Base-by-base conservation (phyloP, 2,888 invertebrate genomes). In the Chrysolina haemoptera region DNA sequence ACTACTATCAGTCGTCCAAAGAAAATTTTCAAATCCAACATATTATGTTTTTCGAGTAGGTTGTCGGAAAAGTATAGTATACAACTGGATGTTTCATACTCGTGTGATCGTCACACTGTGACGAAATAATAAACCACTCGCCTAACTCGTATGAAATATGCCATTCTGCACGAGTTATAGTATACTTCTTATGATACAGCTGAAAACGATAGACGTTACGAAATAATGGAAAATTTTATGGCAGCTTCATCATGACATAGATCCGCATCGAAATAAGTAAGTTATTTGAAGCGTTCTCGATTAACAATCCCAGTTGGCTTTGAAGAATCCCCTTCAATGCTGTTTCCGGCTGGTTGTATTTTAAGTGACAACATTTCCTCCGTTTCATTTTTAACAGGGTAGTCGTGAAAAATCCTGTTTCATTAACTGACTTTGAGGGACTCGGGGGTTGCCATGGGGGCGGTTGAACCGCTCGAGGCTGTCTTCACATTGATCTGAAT, bases 351-450 rank as follows among this genome's bases (percentile, higher is more conserved):
- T 68, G 74, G 78, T 77, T 78, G 76, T 80, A 78, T 79, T 76
- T 83, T 78, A 83, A 84, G 84, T 86, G 85, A 85, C 86, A 83
- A 83, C 84, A 84, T 85, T 83, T 83, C 81, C 81, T 80, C 84
- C 83, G 82, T 84, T 83, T 85, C 85, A 81, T 81, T 84, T 84
- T 85, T 85, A 84, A 85, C 86, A 82, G 84, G 84, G 80, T 84
- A 83, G 86, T 86, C 86, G 84, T 85, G 87, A 87, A 87, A 88
- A 88, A 88, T 88, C 87, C 86, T 84, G 85, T 88, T 88, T 88
- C 88, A 88, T 88, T 88, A 88, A 87, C 86, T 87, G 86, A 84
- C 85, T 86, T 86, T 83, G 82, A 82, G 84, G 84, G 79, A 83
- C 82, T 85, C 83, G 84, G 83, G 84, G 84, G 82, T 85, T 84